These are phyloP conservation scores for Montifringilla adamsi DNA, from an alignment of 2,113 vertebrate genomes.

Conservation along the genomic window DNA sequence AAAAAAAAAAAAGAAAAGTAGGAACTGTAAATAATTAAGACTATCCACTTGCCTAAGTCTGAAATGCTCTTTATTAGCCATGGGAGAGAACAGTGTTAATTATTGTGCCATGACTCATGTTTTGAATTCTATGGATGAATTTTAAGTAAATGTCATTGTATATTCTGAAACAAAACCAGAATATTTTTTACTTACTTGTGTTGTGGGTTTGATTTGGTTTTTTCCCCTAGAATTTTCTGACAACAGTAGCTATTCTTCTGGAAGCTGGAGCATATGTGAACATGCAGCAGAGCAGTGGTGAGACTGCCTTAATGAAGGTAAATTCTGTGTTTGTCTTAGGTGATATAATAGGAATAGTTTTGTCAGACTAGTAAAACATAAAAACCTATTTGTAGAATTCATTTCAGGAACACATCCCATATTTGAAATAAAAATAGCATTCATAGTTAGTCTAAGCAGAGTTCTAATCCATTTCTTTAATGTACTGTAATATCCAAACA, in stretches of 20 bases:
- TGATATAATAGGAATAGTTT: not conserved
- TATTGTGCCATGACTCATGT: not conserved
- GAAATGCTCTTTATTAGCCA: not conserved
- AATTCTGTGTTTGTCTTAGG: not conserved
- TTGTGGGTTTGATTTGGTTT: not conserved
- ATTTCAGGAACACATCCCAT: not conserved
- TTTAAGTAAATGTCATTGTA: not conserved
- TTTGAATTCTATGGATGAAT: not conserved
- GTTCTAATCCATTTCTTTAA: not conserved
- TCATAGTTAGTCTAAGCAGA: not conserved
- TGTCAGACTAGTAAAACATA: not conserved
- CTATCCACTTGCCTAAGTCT: not conserved
- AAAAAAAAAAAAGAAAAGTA: not conserved
- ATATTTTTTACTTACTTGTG: not conserved
- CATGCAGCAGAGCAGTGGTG: conserved; percentile 85
- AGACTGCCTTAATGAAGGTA: conserved; percentile 97
- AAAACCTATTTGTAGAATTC: not conserved
- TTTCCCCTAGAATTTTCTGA: conserved; percentile 87
- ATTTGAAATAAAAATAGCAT: not conserved
- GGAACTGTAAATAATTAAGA: not conserved
- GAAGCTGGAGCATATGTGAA: conserved; percentile 93
- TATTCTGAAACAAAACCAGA: not conserved
- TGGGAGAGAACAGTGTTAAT: not conserved
- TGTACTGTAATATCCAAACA: not conserved
- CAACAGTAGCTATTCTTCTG: conserved; percentile 92